Percentiles rank a stretch among this genome's conserved stretches.
These are phyloP conservation scores for Tridacna gigas DNA, from an alignment of 2,888 invertebrate species.

Conservation along the genomic window DNA sequence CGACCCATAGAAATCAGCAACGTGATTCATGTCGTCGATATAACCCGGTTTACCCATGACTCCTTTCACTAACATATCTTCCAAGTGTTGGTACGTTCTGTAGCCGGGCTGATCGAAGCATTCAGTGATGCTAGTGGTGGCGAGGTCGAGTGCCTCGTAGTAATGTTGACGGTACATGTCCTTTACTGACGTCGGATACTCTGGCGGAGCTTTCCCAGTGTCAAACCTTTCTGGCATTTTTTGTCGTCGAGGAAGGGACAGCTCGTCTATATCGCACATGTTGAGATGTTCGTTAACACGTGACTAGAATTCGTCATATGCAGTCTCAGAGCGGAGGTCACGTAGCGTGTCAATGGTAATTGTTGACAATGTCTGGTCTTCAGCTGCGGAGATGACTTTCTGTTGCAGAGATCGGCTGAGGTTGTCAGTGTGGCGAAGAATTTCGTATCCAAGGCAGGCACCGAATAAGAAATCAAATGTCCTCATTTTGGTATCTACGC, in stretches of 20 bases:
- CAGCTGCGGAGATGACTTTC: too few species aligned
- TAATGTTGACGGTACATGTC: neutral
- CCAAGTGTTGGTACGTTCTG: neutral
- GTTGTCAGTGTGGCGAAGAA: neutral
- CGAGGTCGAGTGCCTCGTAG: neutral
- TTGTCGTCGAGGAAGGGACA: constrained; percentile 32
- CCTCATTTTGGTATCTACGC: constrained; percentile 38
- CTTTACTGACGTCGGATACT: neutral
- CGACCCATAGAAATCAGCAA: neutral
- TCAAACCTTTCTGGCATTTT: constrained; percentile 27
- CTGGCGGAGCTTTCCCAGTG: neutral
- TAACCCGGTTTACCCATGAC: too few species aligned
- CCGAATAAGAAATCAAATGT: constrained; percentile 47
- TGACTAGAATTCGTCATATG: too few species aligned
- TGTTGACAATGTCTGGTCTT: too few species aligned
- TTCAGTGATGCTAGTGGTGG: neutral
- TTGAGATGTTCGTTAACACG: constrained; percentile 15
- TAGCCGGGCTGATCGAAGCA: neutral
- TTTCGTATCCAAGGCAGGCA: neutral
- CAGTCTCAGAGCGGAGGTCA: constrained; percentile 25
- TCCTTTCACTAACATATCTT: neutral
- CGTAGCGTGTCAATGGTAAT: constrained; percentile 1
- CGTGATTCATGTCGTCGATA: neutral
- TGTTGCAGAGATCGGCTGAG: neutral
- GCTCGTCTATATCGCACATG: constrained; percentile 37